phyloP scores from a whole-genome alignment of 1,140 invertebrate genomes.

The Cyphomyrmex costatus region DNA sequence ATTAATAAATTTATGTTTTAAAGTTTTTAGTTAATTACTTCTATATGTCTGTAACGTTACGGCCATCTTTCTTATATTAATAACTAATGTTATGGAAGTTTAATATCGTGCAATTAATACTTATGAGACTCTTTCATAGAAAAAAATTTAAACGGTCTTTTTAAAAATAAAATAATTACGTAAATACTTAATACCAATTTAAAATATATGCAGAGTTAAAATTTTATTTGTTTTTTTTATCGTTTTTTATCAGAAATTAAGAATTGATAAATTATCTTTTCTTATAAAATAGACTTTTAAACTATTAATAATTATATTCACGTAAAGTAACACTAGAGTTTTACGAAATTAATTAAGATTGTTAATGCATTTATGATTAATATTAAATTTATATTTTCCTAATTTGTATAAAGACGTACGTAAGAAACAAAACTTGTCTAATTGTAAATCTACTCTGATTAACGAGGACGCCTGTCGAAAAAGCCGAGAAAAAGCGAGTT shows the following conservation, averaged over 20 bases:
- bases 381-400: not conserved
- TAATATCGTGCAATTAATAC: too few relatives aligned
- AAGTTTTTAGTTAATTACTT: not conserved
- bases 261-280: not conserved
- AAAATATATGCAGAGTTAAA: not conserved
- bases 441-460: slow-evolving; percentile 43
- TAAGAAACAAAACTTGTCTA: slow-evolving; percentile 40
- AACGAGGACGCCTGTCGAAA: slow-evolving; percentile 45
- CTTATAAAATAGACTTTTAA: not conserved
- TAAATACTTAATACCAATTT: not conserved
- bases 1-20: not conserved
- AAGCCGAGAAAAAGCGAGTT: slow-evolving; percentile 41
- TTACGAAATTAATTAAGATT: slow-evolving; percentile 23
- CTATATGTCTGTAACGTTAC: not conserved
- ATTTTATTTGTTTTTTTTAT: not conserved
- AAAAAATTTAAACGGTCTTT: not conserved
- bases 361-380: not conserved
- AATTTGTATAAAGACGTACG: not conserved
- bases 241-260: not conserved
- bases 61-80: not conserved
- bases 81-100: not conserved
- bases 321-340: not conserved
- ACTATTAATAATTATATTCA: not conserved
- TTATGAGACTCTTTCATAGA: not conserved
- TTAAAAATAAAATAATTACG: not conserved